Evolutionary conservation across 2,888 invertebrate species (phyloP).

Genomic region (Philaethria dido): DNA sequence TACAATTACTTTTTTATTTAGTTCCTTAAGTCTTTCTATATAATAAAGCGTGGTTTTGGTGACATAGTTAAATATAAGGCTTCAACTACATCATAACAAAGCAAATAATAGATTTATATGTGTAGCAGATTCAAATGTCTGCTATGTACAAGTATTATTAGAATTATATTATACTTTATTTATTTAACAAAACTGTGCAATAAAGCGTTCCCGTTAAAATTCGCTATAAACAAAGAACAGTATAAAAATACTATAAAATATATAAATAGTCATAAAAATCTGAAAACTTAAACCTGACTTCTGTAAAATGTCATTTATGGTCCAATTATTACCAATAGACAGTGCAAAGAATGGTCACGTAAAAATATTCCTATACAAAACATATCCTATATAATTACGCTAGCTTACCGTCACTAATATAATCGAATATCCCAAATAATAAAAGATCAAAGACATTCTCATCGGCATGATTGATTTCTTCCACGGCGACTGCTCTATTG

Average conservation of each 20-base stretch:
- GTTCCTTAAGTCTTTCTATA: background rate
- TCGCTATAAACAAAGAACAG: too few species aligned
- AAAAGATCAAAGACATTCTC: constrained; percentile 43
- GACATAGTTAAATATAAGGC: background rate
- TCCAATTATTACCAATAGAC: background rate
- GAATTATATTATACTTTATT: too few species aligned
- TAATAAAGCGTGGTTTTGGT: background rate
- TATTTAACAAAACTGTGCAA: too few species aligned
- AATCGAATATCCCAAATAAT: constrained; percentile 25
- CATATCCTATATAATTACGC: constrained; percentile 14
- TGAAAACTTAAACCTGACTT: too few species aligned
- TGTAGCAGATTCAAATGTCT: too few species aligned
- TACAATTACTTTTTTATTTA: background rate
- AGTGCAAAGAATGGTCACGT: too few species aligned
- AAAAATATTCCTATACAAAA: too few species aligned
- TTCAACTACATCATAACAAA: background rate
- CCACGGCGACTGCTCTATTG: constrained; percentile 37
- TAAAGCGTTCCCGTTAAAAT: too few species aligned
- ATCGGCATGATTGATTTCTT: constrained; percentile 45
- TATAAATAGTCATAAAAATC: too few species aligned
- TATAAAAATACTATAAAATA: too few species aligned
- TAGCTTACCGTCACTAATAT: constrained; percentile 17
- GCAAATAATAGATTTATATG: background rate
- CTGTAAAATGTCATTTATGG: too few species aligned
- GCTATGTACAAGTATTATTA: too few species aligned